Percentiles rank a stretch among this genome's conserved stretches.
Conservation (phyloP, 2,113 vertebrate species). For the Forbesichthys agassizii region DNA sequence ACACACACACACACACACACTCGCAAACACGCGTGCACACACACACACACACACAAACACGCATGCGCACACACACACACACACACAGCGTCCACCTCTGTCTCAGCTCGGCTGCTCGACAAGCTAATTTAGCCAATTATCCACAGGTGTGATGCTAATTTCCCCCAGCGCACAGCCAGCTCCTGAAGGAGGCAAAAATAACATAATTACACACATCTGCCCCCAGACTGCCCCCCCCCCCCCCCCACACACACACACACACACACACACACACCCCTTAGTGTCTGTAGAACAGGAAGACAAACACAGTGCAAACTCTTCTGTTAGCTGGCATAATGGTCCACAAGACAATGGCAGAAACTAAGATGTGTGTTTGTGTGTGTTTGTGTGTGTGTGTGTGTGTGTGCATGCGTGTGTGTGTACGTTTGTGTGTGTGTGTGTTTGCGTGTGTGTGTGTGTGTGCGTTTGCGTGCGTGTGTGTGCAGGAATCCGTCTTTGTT, state of each 20-base stretch:
- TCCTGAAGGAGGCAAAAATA: conserved; percentile 81
- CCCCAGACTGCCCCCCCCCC: conserved; percentile 50
- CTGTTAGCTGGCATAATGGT: conserved; percentile 44
- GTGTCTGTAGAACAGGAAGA: conserved; percentile 8
- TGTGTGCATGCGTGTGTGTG: conserved; percentile 15
- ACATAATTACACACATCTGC: conserved; percentile 82
- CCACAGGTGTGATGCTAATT: conserved; percentile 84
- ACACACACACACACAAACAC: conserved; percentile 9
- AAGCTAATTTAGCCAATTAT: conserved; percentile 83
- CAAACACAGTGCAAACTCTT: conserved; percentile 41
- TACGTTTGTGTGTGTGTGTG: too few relatives aligned
- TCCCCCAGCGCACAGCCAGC: conserved; percentile 71
- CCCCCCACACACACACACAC: background rate
- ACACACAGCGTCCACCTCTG: conserved; percentile 68
- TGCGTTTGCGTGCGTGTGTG: conserved; percentile 35
- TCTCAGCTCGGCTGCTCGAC: conserved; percentile 74
- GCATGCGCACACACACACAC: background rate
- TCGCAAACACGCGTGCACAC: background rate
- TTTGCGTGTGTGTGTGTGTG: conserved; percentile 1
- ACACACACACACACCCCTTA: conserved; percentile 4
- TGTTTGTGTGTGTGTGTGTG: conserved; percentile 23
- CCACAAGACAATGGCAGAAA: conserved; percentile 44
- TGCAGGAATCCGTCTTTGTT: conserved; percentile 57
- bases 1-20: conserved; percentile 19
- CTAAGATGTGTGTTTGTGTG: conserved; percentile 7